Percentiles rank a stretch among this genome's conserved stretches.
Evolutionary conservation across 2,888 invertebrate genomes (phyloP).

Genomic region (Leptopterna dolabrata): DNA sequence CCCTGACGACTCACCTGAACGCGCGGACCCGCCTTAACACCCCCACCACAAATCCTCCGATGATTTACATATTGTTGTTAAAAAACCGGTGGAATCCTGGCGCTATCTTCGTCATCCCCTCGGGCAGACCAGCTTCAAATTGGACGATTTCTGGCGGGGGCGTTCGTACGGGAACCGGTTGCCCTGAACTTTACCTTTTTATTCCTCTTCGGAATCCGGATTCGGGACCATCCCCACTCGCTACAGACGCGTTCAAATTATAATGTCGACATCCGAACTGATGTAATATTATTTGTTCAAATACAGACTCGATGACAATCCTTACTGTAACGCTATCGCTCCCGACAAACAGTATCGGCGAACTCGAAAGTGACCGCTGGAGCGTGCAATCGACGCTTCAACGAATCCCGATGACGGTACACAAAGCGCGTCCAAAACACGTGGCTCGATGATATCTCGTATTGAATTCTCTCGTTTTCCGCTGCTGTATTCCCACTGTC

Average conservation of each 20-base stretch:
- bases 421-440: no score
- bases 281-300: background rate
- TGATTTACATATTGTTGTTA: no score
- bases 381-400: background rate
- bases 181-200: constrained; percentile 37
- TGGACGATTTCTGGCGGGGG: background rate
- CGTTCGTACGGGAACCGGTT: constrained; percentile 30
- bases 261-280: background rate
- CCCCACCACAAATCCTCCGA: no score
- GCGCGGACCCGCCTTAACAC: no score
- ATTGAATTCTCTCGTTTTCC: no score
- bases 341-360: background rate
- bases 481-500: no score
- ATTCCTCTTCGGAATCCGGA: background rate
- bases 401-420: background rate
- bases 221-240: background rate
- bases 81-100: no score
- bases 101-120: background rate
- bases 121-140: background rate
- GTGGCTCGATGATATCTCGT: no score
- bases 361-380: background rate
- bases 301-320: background rate
- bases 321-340: background rate
- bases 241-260: background rate
- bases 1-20: no score